These are phyloP conservation scores for Alfaro cultratus DNA, from an alignment of 2,797 vertebrate species.

Conservation along the genomic window DNA sequence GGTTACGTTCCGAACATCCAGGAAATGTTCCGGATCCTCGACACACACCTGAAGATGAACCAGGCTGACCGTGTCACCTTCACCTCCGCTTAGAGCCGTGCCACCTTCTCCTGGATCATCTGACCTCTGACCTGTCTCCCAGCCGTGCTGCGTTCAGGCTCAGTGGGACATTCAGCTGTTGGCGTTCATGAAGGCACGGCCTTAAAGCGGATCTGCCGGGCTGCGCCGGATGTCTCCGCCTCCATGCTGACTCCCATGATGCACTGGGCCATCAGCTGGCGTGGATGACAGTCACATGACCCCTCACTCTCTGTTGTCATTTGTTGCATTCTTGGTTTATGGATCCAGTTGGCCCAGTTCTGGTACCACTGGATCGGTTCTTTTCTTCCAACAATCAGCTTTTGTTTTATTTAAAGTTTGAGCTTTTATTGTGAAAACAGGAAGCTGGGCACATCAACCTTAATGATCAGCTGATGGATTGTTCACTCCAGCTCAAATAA, in stretches of 20 bases:
- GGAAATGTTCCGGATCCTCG: constrained; percentile 83
- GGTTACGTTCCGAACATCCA: constrained; percentile 84
- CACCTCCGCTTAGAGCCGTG: constrained; percentile 63
- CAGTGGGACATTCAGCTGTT: constrained; percentile 47
- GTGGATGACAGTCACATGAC: not conserved
- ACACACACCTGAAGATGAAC: constrained; percentile 83
- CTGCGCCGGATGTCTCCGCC: constrained; percentile 72
- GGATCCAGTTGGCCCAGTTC: not conserved
- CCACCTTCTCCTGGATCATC: not conserved
- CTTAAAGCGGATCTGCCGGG: constrained; percentile 81
- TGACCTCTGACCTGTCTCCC: not conserved
- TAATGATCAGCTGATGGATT: not conserved
- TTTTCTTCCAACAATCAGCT: not conserved
- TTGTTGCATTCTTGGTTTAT: not conserved
- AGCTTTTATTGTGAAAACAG: not conserved
- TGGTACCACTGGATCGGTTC: not conserved
- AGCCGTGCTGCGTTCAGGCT: constrained; percentile 35
- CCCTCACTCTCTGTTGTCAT: not conserved
- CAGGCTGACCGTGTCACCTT: constrained; percentile 72
- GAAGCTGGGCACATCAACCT: not conserved
- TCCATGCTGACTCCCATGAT: constrained; percentile 51
- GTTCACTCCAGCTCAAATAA: not conserved
- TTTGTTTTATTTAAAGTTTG: constrained; percentile 3
- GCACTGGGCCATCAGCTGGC: constrained; percentile 17
- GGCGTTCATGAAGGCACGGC: constrained; percentile 79